These are phyloP conservation scores for Bufo gargarizans DNA, from an alignment of 2,113 vertebrate species.

Conservation along the genomic window DNA sequence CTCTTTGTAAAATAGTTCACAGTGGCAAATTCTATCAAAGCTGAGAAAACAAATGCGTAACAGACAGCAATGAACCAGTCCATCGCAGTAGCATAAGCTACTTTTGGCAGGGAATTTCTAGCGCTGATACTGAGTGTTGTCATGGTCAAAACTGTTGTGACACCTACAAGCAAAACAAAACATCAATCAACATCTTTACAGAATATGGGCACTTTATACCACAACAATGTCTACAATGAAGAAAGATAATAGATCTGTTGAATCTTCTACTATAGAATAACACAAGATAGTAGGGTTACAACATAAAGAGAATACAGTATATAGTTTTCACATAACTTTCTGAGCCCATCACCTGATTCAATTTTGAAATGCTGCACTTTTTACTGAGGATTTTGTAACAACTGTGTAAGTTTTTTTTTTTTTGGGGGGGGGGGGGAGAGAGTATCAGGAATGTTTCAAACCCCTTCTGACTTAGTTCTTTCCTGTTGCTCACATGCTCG, in stretches of 20 bases:
- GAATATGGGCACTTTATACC: not conserved
- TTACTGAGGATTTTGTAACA: no score
- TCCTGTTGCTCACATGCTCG: no score
- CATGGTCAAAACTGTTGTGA: conserved; percentile 97
- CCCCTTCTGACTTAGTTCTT: no score
- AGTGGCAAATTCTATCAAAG: conserved; percentile 96
- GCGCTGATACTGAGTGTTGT: conserved; percentile 96
- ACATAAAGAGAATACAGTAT: no score
- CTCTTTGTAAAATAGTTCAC: conserved; percentile 99
- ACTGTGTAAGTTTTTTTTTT: no score
- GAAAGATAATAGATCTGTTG: not conserved
- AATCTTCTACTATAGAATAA: not conserved
- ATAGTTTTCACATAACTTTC: no score
- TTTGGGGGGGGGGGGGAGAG: no score
- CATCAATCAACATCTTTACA: not conserved
- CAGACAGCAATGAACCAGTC: conserved; percentile 99
- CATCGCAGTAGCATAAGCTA: conserved; percentile 98
- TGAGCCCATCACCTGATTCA: no score
- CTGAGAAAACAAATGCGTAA: conserved; percentile 97
- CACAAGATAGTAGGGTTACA: no score
- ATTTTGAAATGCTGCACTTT: no score
- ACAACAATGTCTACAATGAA: not conserved
- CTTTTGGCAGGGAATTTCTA: conserved; percentile 95
- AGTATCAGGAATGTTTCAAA: no score
- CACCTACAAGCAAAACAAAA: conserved; percentile 75